Evolutionary conservation across 2,113 vertebrate genomes (phyloP).

Genomic region (Prunella fulvescens): DNA sequence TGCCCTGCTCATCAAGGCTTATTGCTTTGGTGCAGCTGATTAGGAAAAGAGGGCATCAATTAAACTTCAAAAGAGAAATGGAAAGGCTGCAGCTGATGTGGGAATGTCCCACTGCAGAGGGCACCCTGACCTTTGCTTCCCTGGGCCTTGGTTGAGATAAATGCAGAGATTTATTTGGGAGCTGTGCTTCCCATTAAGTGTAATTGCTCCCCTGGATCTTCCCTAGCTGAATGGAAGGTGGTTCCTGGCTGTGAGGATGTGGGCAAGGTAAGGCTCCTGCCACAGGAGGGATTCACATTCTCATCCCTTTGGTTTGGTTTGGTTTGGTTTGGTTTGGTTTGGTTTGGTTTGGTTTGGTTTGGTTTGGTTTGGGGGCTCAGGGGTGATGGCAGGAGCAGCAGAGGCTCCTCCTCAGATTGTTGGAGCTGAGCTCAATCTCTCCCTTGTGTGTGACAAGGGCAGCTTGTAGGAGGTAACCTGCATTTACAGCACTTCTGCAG

Average conservation of each 20-base stretch:
- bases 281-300: not conserved
- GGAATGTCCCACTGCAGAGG: not conserved
- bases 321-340: not conserved
- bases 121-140: not conserved
- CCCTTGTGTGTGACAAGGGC: not conserved
- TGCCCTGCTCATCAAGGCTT: not conserved
- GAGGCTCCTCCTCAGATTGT: rapidly evolving
- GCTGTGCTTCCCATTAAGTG: not conserved
- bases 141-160: not conserved
- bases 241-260: not conserved
- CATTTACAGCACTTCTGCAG: not conserved
- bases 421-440: not conserved
- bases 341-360: not conserved
- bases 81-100: not conserved
- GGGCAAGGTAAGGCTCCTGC: not conserved
- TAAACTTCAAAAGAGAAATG: not conserved
- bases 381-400: not conserved
- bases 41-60: not conserved
- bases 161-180: not conserved
- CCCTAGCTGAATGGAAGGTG: not conserved
- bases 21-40: not conserved
- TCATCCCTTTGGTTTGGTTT: not conserved
- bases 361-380: not conserved
- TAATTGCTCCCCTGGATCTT: not conserved
- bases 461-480: not conserved